Conservation (phyloP, 2,113 vertebrate genomes). For the Natator depressus region DNA sequence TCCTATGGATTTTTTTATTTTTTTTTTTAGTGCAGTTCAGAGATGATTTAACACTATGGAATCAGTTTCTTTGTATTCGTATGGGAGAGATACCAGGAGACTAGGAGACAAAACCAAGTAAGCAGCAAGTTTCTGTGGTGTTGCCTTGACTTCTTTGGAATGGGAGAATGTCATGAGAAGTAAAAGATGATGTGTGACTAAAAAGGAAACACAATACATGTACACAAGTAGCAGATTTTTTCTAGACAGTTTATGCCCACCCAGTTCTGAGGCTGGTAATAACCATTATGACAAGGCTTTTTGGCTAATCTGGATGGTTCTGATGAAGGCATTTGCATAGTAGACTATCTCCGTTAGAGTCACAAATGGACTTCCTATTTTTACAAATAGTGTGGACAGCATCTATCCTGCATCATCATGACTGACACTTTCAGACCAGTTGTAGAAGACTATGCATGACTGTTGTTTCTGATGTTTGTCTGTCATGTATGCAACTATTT, state of each 20-base stretch:
- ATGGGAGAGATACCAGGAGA: neutral
- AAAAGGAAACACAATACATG: neutral
- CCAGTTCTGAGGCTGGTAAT: neutral
- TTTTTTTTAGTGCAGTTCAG: constrained; percentile 2
- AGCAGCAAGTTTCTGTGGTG: neutral
- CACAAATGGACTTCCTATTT: neutral
- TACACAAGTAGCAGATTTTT: neutral
- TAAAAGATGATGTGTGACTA: neutral
- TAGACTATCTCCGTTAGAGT: neutral
- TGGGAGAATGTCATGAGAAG: neutral
- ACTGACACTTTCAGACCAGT: neutral
- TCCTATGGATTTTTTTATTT: neutral
- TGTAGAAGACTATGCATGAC: neutral
- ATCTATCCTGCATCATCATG: neutral
- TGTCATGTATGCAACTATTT: neutral
- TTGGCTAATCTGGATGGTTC: neutral
- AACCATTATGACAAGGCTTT: neutral
- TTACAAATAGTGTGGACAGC: neutral
- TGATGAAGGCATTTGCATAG: neutral
- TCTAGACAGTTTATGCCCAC: neutral
- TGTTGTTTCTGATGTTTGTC: neutral
- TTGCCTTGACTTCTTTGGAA: neutral
- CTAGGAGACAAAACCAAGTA: neutral
- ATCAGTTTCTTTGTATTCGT: constrained; percentile 24
- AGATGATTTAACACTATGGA: constrained; percentile 51